Conservation (phyloP, 2,797 vertebrate species). For the Siniperca undulata region DNA sequence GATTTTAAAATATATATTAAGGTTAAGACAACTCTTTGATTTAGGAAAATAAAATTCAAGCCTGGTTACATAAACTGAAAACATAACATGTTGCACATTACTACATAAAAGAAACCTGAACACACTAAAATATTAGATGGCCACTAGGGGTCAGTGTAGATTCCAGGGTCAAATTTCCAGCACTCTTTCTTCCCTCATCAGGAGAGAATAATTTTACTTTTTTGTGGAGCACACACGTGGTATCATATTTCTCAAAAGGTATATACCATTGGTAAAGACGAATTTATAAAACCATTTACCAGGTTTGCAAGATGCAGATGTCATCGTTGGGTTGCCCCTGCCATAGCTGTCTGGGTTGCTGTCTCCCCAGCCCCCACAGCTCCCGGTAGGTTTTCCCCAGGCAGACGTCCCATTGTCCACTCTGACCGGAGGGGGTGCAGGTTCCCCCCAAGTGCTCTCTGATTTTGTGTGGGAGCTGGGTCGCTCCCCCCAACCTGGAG, state of each 20-base stretch:
- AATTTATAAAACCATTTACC: slow-evolving; percentile 81
- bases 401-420: slow-evolving; percentile 96
- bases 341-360: slow-evolving; percentile 85
- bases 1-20: not conserved
- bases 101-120: not conserved
- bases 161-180: slow-evolving; percentile 4
- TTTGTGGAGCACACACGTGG: not conserved
- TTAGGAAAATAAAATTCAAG: not conserved
- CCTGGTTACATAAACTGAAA: not conserved
- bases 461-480: slow-evolving; percentile 82
- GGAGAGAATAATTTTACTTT: slow-evolving; percentile 13
- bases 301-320: slow-evolving; percentile 90
- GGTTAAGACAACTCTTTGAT: not conserved
- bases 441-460: slow-evolving; percentile 90
- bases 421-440: slow-evolving; percentile 87
- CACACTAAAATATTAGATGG: not conserved
- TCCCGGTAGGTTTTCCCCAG: slow-evolving; percentile 92
- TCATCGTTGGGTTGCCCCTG: slow-evolving; percentile 89
- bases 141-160: slow-evolving; percentile 79
- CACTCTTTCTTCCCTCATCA: slow-evolving; percentile 14
- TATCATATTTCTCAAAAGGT: not conserved
- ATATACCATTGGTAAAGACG: not conserved
- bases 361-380: slow-evolving; percentile 92
- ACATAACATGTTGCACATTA: not conserved
- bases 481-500: slow-evolving; percentile 92